Conservation (phyloP, 2,113 vertebrate genomes). For the Eupsittula cactorum region DNA sequence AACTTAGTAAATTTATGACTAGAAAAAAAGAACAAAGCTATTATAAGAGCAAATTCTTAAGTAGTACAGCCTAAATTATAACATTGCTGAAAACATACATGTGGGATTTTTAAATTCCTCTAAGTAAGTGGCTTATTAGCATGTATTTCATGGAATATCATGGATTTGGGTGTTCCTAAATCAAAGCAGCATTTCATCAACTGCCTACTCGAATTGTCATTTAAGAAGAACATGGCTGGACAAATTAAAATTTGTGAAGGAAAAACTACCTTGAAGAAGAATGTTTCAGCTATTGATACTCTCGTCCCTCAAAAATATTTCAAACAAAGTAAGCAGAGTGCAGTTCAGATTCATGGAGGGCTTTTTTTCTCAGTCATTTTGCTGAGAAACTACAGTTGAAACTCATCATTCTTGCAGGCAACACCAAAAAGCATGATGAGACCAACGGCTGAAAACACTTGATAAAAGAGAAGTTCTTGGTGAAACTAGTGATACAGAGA, state of each 20-base stretch:
- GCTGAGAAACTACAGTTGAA: background rate
- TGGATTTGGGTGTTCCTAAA: background rate
- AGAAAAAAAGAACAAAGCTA: background rate
- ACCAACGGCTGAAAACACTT: background rate
- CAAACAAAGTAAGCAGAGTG: background rate
- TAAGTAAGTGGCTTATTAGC: background rate
- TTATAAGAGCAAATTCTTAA: background rate
- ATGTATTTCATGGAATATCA: background rate
- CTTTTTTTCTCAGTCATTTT: background rate
- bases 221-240: background rate
- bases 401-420: background rate
- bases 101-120: background rate
- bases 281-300: background rate
- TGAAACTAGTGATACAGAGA: background rate
- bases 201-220: background rate
- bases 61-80: background rate
- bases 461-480: background rate
- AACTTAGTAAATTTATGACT: background rate
- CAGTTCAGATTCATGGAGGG: background rate
- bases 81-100: background rate
- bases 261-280: background rate
- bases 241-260: background rate
- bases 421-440: background rate
- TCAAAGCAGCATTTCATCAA: background rate
- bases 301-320: background rate